Evolutionary conservation across 2,113 vertebrate genomes (phyloP).

Genomic region (Caranx melampygus): DNA sequence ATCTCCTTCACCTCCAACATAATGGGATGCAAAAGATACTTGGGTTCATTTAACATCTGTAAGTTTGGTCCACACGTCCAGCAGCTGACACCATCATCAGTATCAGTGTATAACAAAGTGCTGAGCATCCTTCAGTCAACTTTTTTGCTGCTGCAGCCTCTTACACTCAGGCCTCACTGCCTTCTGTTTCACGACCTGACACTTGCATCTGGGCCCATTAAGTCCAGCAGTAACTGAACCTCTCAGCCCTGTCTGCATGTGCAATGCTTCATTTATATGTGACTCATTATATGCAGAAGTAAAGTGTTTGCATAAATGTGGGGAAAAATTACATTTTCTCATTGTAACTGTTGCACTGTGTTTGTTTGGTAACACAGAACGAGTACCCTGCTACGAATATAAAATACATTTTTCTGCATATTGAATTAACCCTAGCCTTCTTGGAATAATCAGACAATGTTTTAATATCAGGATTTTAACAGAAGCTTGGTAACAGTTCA

Average conservation of each 20-base stretch:
- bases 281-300: slow-evolving; percentile 14
- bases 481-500: no score
- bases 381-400: no score
- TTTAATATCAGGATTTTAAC: no score
- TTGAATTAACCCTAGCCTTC: no score
- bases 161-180: slow-evolving; percentile 2
- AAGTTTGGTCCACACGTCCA: background rate
- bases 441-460: no score
- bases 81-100: background rate
- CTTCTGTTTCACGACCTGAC: slow-evolving; percentile 2
- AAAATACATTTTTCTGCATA: no score
- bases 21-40: background rate
- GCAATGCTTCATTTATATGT: slow-evolving; percentile 47
- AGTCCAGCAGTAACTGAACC: background rate
- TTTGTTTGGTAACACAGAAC: background rate
- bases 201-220: slow-evolving; percentile 12
- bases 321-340: slow-evolving; percentile 1
- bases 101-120: background rate
- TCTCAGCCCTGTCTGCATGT: slow-evolving; percentile 5
- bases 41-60: background rate
- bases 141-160: slow-evolving; percentile 14
- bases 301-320: slow-evolving; percentile 16
- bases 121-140: background rate
- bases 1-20: background rate
- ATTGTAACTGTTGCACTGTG: background rate